These are phyloP conservation scores for Oryzias curvinotus DNA, from an alignment of 2,113 vertebrate genomes.

Conservation along the genomic window DNA sequence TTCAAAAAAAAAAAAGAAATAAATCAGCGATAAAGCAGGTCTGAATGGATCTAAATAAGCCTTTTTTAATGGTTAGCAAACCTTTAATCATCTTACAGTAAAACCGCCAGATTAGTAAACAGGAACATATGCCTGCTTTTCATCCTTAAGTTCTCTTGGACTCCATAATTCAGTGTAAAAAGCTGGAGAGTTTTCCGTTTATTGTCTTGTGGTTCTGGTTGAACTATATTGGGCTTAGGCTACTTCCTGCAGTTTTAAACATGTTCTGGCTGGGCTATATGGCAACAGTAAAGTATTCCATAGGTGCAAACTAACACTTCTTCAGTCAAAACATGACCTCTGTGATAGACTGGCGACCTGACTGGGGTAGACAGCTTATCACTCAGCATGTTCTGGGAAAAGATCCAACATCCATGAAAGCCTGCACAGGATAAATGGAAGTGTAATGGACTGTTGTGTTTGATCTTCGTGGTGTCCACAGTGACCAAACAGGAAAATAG, in stretches of 20 bases:
- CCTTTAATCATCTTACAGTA: slow-evolving; percentile 69
- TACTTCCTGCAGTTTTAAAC: neutral
- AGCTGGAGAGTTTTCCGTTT: slow-evolving; percentile 6
- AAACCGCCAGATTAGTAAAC: slow-evolving; percentile 68
- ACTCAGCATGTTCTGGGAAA: neutral
- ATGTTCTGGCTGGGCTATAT: neutral
- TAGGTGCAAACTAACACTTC: slow-evolving; percentile 11
- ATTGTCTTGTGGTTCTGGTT: neutral
- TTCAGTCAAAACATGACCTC: slow-evolving; percentile 1
- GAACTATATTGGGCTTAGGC: neutral
- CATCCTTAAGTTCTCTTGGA: slow-evolving; percentile 21
- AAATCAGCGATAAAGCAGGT: slow-evolving; percentile 3
- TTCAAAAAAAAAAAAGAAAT: neutral
- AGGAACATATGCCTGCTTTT: slow-evolving; percentile 62
- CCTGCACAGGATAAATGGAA: neutral
- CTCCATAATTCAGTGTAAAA: neutral
- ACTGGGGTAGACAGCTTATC: neutral
- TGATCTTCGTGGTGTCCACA: neutral
- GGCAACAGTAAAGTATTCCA: neutral
- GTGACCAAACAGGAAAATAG: neutral
- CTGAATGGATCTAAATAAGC: slow-evolving; percentile 26
- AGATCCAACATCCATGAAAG: slow-evolving; percentile 11
- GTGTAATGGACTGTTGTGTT: neutral
- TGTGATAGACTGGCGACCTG: slow-evolving; percentile 3
- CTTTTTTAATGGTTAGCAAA: slow-evolving; percentile 42